Evolutionary conservation across 2,797 vertebrate species (phyloP).

Genomic region (Huso huso): DNA sequence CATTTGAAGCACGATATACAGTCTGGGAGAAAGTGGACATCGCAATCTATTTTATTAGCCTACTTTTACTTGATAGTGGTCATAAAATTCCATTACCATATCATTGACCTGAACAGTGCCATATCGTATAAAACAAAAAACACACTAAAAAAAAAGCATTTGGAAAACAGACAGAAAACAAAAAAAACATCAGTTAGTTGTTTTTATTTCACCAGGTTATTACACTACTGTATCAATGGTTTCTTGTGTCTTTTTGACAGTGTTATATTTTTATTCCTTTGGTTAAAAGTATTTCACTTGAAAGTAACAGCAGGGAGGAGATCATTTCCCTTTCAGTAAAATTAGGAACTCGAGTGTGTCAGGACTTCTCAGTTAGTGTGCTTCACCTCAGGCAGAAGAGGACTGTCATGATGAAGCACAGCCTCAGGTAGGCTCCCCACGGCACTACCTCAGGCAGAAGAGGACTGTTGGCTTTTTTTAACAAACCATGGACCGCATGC

Average conservation of each 20-base stretch:
- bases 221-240: conserved; percentile 17
- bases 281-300: conserved; percentile 34
- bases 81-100: background rate
- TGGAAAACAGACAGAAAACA: background rate
- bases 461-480: conserved; percentile 26
- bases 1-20: too few relatives aligned
- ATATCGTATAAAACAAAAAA: background rate
- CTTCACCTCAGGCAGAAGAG: too few relatives aligned
- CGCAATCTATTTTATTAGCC: background rate
- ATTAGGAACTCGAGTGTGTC: conserved; percentile 41
- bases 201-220: background rate
- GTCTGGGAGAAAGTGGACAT: background rate
- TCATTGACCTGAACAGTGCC: background rate
- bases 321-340: conserved; percentile 39
- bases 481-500: conserved; percentile 19
- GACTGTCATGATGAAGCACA: conserved; percentile 35
- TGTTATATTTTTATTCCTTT: too few relatives aligned
- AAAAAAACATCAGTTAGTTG: background rate
- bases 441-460: conserved; percentile 26
- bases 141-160: background rate
- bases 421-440: conserved; percentile 37
- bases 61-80: background rate
- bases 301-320: conserved; percentile 48
- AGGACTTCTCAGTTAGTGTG: conserved; percentile 24
- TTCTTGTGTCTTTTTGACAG: conserved; percentile 22